These are phyloP conservation scores for Baronia brevicornis DNA, from an alignment of 2,888 invertebrate genomes.

Conservation along the genomic window DNA sequence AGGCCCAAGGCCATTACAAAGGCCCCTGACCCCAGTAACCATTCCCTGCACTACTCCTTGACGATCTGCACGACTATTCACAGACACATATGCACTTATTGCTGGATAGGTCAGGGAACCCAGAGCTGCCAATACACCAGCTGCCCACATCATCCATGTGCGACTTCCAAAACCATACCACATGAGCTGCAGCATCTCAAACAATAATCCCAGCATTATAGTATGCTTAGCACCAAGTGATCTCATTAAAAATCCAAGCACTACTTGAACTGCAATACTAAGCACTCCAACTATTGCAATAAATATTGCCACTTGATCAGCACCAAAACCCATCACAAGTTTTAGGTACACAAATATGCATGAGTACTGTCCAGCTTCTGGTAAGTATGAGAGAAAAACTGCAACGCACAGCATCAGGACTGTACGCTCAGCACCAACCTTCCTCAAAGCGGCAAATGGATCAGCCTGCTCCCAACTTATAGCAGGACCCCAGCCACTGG, in stretches of 20 bases:
- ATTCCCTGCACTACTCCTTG: constrained; percentile 98
- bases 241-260: constrained; percentile 87
- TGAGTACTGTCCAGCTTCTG: constrained; percentile 99
- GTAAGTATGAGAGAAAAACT: constrained; percentile 97
- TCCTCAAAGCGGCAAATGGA: constrained; percentile 94
- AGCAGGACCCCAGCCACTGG: constrained; percentile 88
- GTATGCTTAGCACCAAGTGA: constrained; percentile 96
- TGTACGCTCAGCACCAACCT: constrained; percentile 96
- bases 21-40: constrained; percentile 98
- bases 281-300: constrained; percentile 97
- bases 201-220: constrained; percentile 96
- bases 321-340: constrained; percentile 97
- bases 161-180: constrained; percentile 98
- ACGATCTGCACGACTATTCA: constrained; percentile 97
- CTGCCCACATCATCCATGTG: constrained; percentile 99
- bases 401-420: constrained; percentile 97
- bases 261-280: constrained; percentile 95
- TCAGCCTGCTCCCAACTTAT: constrained; percentile 99
- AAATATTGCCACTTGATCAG: constrained; percentile 96
- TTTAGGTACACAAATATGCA: constrained; percentile 99
- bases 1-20: constrained; percentile 98
- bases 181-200: constrained; percentile 97
- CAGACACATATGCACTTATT: constrained; percentile 98
- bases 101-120: constrained; percentile 99
- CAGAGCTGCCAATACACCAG: constrained; percentile 95